Evolutionary conservation across 2,113 vertebrate species (phyloP).

Genomic region (Paratilapia polleni): DNA sequence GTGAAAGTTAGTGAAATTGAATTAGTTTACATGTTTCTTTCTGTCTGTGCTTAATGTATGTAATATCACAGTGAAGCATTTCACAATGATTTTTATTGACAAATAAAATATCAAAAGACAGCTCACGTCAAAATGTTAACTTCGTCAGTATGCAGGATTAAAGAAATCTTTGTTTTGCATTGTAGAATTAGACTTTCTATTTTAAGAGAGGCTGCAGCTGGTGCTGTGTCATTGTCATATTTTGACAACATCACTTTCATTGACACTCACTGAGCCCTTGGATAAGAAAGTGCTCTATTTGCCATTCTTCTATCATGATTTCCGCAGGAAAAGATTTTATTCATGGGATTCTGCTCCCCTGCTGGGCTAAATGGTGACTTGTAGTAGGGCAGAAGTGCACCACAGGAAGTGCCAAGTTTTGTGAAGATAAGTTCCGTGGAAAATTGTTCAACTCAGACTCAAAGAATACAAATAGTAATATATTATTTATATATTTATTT

Average conservation of each 20-base stretch:
- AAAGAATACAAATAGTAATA: constrained; percentile 51
- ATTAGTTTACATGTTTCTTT: background rate
- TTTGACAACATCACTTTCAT: constrained; percentile 53
- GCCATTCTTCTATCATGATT: constrained; percentile 47
- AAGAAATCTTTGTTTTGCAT: background rate
- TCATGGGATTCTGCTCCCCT: constrained; percentile 59
- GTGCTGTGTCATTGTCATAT: constrained; percentile 20
- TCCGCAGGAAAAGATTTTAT: constrained; percentile 60
- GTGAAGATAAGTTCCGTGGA: constrained; percentile 48
- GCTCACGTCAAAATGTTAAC: constrained; percentile 6
- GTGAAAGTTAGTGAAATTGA: background rate
- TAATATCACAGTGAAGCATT: background rate
- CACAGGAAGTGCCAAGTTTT: constrained; percentile 42
- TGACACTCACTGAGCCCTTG: constrained; percentile 16
- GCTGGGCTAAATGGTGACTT: constrained; percentile 67
- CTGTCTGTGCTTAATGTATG: background rate
- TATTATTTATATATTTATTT: constrained; percentile 56
- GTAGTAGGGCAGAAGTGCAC: constrained; percentile 60
- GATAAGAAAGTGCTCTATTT: constrained; percentile 48
- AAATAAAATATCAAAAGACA: constrained; percentile 8
- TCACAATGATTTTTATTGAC: background rate
- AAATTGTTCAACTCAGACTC: constrained; percentile 54
- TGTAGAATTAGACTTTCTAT: constrained; percentile 19
- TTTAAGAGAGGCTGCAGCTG: constrained; percentile 25
- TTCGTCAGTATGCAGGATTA: background rate